A percentile compares a stretch with the other conserved stretches of the same genome.
Evolutionary conservation across 2,113 vertebrate species (phyloP).

Genomic region (Urocynchramus pylzowi): DNA sequence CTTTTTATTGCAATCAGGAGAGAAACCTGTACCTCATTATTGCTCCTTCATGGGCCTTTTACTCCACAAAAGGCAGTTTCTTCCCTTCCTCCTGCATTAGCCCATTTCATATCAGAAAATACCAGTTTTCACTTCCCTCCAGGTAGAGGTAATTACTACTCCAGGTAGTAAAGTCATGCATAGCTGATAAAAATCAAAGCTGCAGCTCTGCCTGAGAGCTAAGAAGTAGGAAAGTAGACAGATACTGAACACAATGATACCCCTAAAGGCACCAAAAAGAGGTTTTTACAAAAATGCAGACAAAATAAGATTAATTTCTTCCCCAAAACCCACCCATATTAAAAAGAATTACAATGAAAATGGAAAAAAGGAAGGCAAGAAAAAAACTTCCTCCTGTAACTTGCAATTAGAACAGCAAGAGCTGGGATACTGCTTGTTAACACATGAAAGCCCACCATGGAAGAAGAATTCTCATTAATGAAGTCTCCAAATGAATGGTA

Average conservation of each 20-base stretch:
- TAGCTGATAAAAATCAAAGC: constrained; percentile 4
- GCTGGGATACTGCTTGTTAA: not conserved
- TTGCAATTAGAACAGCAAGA: not conserved
- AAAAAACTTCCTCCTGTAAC: not conserved
- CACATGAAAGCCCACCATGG: not conserved
- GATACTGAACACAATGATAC: not conserved
- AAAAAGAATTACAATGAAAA: not conserved
- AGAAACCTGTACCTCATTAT: not conserved
- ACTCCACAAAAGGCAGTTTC: not conserved
- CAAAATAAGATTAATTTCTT: not conserved
- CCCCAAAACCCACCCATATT: not conserved
- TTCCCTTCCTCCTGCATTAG: not conserved
- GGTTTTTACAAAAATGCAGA: not conserved
- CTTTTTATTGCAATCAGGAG: not conserved
- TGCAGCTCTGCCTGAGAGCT: not conserved
- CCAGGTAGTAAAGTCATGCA: not conserved
- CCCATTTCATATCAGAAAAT: not conserved
- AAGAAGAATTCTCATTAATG: not conserved
- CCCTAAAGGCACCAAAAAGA: not conserved
- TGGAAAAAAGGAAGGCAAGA: not conserved
- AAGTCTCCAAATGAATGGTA: not conserved
- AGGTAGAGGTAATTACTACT: not conserved
- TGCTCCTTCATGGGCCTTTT: not conserved
- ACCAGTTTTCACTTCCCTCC: not conserved
- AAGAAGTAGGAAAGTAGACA: not conserved